phyloP scores from a whole-genome alignment of 2,888 invertebrate genomes.

The Coenonympha arcania region DNA sequence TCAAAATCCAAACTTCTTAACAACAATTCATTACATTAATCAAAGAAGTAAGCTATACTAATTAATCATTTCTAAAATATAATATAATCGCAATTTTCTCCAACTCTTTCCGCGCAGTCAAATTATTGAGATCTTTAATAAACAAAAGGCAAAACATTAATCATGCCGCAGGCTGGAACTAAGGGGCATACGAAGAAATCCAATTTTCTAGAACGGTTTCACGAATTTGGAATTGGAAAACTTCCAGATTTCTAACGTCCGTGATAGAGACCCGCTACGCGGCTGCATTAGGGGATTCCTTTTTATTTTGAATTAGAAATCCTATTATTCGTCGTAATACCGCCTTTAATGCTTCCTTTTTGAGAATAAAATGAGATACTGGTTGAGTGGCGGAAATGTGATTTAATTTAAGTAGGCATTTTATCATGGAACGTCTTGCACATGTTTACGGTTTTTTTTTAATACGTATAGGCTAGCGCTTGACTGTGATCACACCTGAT shows the following conservation, averaged over 20 bases:
- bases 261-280: conserved; percentile 26
- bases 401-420: not conserved
- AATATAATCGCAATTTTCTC: not conserved
- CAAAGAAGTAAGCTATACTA: not conserved
- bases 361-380: not conserved
- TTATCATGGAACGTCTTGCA: no score
- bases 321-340: not conserved
- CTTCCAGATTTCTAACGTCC: conserved; percentile 34
- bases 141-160: conserved; percentile 29
- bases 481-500: no score
- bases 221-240: conserved; percentile 35
- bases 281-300: conserved; percentile 22
- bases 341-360: not conserved
- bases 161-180: conserved; percentile 31
- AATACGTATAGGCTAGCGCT: no score
- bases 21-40: not conserved
- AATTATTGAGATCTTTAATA: conserved; percentile 21
- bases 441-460: no score
- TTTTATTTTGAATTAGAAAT: conserved; percentile 21
- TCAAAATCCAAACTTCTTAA: not conserved
- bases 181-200: conserved; percentile 32
- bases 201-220: conserved; percentile 34
- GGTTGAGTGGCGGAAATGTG: not conserved
- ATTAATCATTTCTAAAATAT: conserved; percentile 5
- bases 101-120: conserved; percentile 7